phyloP scores from a whole-genome alignment of 2,797 vertebrate species.

The Poecilia gillii region DNA sequence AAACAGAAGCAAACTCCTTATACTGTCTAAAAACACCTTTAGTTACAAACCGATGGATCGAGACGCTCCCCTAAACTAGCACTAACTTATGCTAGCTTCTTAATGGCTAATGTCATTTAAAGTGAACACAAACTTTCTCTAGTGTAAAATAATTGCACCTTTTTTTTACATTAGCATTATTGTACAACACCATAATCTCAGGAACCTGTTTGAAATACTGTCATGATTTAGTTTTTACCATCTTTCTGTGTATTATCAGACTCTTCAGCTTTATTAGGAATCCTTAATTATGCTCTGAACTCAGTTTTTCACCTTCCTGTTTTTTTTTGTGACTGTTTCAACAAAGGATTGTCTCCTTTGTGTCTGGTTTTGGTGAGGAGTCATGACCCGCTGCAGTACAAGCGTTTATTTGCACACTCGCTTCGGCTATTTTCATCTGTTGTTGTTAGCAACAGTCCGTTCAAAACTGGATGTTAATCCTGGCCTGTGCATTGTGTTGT shows the following conservation, averaged over 20 bases:
- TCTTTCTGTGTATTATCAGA: background rate
- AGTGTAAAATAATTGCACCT: background rate
- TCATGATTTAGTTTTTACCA: background rate
- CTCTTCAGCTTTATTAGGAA: background rate
- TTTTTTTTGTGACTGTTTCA: background rate
- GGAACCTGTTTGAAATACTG: background rate
- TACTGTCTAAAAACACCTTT: background rate
- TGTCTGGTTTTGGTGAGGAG: background rate
- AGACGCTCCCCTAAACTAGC: background rate
- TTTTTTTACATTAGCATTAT: background rate
- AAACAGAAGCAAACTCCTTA: background rate
- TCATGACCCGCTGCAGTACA: background rate
- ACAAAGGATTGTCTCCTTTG: background rate
- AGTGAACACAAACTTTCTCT: background rate
- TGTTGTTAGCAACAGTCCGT: conserved; percentile 13
- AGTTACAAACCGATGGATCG: background rate
- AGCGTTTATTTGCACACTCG: background rate
- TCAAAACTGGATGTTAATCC: conserved; percentile 9
- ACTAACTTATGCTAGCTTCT: background rate
- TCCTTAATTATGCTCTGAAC: background rate
- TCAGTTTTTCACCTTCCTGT: background rate
- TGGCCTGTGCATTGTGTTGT: conserved; percentile 13
- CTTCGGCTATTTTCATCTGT: conserved; percentile 10
- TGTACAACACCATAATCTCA: background rate
- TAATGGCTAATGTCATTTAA: background rate